Conservation (phyloP, 2,888 invertebrate species). For the Cryptops parisi region DNA sequence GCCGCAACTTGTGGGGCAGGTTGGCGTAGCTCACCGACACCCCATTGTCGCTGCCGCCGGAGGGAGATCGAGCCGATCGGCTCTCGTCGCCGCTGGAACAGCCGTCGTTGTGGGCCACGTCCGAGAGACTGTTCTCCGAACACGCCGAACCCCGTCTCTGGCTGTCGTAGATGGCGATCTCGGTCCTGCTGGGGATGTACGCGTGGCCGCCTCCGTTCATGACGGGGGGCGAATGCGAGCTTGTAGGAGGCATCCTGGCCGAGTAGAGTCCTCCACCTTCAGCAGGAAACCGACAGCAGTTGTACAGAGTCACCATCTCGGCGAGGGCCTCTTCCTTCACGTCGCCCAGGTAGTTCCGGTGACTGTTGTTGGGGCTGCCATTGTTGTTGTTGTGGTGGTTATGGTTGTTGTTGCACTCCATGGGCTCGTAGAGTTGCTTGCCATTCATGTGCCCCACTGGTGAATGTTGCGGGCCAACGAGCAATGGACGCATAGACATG, state of each 20-base stretch:
- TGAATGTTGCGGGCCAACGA: background rate
- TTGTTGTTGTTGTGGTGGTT: slow-evolving; percentile 2
- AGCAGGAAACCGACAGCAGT: slow-evolving; percentile 1
- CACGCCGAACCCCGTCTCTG: slow-evolving; percentile 39
- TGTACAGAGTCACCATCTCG: slow-evolving; percentile 6
- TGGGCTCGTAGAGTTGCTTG: slow-evolving; percentile 5
- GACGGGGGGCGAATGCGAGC: slow-evolving; percentile 31
- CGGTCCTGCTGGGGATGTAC: background rate
- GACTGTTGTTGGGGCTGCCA: slow-evolving; percentile 1
- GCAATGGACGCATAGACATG: slow-evolving; percentile 8
- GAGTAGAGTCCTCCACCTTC: background rate
- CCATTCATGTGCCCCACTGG: slow-evolving; percentile 12
- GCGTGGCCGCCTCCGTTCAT: slow-evolving; percentile 19
- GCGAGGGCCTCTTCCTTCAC: background rate
- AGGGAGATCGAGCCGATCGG: slow-evolving; percentile 24
- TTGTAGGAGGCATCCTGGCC: slow-evolving; percentile 17
- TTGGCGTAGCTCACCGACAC: background rate
- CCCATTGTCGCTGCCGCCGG: slow-evolving; percentile 27
- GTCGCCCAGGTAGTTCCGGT: slow-evolving; percentile 9
- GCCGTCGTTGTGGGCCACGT: slow-evolving; percentile 13
- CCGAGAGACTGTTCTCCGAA: slow-evolving; percentile 16
- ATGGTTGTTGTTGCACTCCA: background rate
- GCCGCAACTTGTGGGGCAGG: slow-evolving; percentile 75
- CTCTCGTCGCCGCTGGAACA: slow-evolving; percentile 20
- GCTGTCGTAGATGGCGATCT: slow-evolving; percentile 46